Evolutionary conservation across 2,113 vertebrate genomes (phyloP).

Genomic region (Cyanoderma ruficeps): DNA sequence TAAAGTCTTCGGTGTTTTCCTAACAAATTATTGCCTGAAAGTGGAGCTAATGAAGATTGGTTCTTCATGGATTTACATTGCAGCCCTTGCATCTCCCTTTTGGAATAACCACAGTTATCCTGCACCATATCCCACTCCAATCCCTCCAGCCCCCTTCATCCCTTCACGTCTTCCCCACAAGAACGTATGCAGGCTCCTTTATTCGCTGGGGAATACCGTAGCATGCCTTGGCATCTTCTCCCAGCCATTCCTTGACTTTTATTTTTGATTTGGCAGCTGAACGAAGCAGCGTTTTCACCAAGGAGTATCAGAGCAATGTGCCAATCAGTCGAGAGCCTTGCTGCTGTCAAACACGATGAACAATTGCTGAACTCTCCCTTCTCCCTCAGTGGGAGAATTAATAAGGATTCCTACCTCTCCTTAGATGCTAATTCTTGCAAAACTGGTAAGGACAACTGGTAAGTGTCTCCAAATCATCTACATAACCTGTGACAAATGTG

Average conservation of each 20-base stretch:
- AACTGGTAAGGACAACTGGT: background rate
- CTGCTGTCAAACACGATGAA: constrained; percentile 14
- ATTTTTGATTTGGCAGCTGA: background rate
- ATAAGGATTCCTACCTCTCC: background rate
- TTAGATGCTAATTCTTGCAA: background rate
- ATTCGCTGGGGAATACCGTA: background rate
- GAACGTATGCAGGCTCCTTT: background rate
- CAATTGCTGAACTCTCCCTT: background rate
- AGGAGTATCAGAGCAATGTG: background rate
- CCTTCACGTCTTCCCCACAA: background rate
- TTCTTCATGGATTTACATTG: background rate
- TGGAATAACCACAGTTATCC: background rate
- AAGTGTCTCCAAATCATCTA: background rate
- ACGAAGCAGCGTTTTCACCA: background rate
- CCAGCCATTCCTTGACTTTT: background rate
- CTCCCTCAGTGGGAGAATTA: background rate
- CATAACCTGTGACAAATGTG: constrained; percentile 25
- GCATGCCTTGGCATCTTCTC: background rate
- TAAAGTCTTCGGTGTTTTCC: background rate
- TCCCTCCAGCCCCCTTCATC: background rate
- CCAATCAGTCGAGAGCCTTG: background rate
- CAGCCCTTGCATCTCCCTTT: background rate
- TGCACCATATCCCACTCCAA: background rate
- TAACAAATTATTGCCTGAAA: background rate
- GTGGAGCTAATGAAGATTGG: background rate